Evolutionary conservation across 92 coral and sea anemone species (phyloP).

Genomic region (Nematostella vectensis): DNA sequence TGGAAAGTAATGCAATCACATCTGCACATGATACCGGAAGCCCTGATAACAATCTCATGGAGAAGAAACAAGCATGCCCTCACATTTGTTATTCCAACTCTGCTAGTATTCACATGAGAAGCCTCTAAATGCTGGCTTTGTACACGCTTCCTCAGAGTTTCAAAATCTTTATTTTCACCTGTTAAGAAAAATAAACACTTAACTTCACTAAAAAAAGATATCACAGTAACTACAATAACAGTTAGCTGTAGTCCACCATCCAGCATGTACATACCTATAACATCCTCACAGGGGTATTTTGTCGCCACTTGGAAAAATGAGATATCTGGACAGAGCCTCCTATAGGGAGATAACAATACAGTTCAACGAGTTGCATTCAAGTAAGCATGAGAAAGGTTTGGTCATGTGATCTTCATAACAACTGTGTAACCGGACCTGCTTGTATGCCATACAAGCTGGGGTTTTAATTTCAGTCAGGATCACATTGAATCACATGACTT

Average conservation of each 20-base stretch:
- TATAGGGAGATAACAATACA: too few relatives aligned
- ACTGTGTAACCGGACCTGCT: not conserved
- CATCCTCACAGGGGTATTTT: slow-evolving; percentile 59
- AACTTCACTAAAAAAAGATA: too few relatives aligned
- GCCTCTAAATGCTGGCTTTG: slow-evolving; percentile 83
- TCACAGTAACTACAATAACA: too few relatives aligned
- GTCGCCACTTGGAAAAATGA: slow-evolving; percentile 92
- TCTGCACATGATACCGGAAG: too few relatives aligned
- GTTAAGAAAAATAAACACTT: not conserved
- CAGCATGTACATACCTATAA: slow-evolving; percentile 32
- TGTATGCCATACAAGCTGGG: too few relatives aligned
- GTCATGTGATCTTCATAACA: not conserved
- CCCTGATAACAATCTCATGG: too few relatives aligned
- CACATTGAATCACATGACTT: too few relatives aligned
- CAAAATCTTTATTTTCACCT: slow-evolving; percentile 95
- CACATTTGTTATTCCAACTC: slow-evolving; percentile 83
- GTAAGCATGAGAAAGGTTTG: not conserved
- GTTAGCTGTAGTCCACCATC: not conserved
- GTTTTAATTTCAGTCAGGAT: too few relatives aligned
- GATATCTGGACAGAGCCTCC: slow-evolving; percentile 91
- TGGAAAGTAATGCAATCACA: too few relatives aligned
- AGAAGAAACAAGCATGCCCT: too few relatives aligned
- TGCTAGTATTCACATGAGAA: slow-evolving; percentile 81
- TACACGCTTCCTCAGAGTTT: slow-evolving; percentile 79
- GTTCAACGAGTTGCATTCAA: not conserved